Evolutionary conservation across 1,140 invertebrate species (phyloP).

Genomic region (Ericerus pela): DNA sequence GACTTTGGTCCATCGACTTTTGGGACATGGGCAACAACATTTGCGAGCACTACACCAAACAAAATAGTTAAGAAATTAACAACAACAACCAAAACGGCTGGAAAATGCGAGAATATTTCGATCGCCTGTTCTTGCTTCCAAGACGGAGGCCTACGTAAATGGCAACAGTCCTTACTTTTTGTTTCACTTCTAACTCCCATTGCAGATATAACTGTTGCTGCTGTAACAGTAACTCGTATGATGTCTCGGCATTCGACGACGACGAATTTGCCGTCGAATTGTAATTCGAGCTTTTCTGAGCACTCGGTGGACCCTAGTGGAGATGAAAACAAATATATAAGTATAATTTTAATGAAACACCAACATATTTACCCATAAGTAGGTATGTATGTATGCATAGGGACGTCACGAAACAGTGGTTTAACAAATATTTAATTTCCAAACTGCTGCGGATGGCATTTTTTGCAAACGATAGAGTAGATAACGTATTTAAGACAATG

Average conservation of each 20-base stretch:
- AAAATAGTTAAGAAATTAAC: slow-evolving; percentile 16
- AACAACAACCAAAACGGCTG: too few relatives aligned
- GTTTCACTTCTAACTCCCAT: slow-evolving; percentile 67
- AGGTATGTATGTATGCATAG: too few relatives aligned
- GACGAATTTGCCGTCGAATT: slow-evolving; percentile 32
- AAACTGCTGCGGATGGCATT: too few relatives aligned
- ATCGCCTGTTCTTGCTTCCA: too few relatives aligned
- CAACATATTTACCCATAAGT: neutral
- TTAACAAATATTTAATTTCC: too few relatives aligned
- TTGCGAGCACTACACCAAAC: slow-evolving; percentile 46
- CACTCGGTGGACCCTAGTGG: slow-evolving; percentile 72
- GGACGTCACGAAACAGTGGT: too few relatives aligned
- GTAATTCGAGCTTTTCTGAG: slow-evolving; percentile 44
- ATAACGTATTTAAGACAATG: too few relatives aligned
- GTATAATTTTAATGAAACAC: neutral
- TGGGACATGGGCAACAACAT: slow-evolving; percentile 53
- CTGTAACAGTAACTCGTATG: slow-evolving; percentile 79
- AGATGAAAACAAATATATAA: neutral
- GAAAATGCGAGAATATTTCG: too few relatives aligned
- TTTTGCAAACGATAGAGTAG: too few relatives aligned
- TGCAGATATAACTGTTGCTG: slow-evolving; percentile 86
- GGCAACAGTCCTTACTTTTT: slow-evolving; percentile 52
- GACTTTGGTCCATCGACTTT: slow-evolving; percentile 29
- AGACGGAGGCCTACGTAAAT: too few relatives aligned
- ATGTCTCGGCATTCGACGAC: slow-evolving; percentile 50